Evolutionary conservation across 2,888 invertebrate species (phyloP).

Genomic region (Nomada lathburiana): DNA sequence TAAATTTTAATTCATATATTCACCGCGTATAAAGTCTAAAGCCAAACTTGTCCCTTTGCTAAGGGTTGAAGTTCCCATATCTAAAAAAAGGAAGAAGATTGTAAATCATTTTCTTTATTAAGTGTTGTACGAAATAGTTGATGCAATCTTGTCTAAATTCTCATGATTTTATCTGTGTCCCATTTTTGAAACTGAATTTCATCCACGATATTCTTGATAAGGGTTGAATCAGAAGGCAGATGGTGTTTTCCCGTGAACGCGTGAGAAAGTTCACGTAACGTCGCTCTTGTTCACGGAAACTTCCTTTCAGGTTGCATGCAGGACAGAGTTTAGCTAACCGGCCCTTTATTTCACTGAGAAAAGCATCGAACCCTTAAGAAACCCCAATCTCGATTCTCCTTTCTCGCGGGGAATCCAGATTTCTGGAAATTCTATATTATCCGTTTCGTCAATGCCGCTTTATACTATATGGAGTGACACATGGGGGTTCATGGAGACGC

Average conservation of each 20-base stretch:
- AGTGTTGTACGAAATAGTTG: too few species aligned
- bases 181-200: background rate
- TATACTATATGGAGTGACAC: constrained; percentile 72
- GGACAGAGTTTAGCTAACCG: constrained; percentile 59
- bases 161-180: too few species aligned
- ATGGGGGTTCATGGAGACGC: constrained; percentile 55
- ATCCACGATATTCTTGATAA: constrained; percentile 16
- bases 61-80: too few species aligned
- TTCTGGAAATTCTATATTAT: constrained; percentile 77
- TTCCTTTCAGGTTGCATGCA: constrained; percentile 57
- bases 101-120: too few species aligned
- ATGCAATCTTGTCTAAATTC: too few species aligned
- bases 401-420: constrained; percentile 71
- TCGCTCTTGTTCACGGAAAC: constrained; percentile 44
- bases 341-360: constrained; percentile 65
- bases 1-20: too few species aligned
- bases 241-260: constrained; percentile 48
- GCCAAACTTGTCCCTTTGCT: too few species aligned
- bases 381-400: constrained; percentile 71
- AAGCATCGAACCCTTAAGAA: constrained; percentile 74
- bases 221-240: constrained; percentile 35
- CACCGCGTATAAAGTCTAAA: too few species aligned
- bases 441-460: constrained; percentile 69
- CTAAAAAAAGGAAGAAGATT: too few species aligned
- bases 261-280: constrained; percentile 76